Conservation (phyloP, 1,140 invertebrate species). For the Heterodera carotae region DNA sequence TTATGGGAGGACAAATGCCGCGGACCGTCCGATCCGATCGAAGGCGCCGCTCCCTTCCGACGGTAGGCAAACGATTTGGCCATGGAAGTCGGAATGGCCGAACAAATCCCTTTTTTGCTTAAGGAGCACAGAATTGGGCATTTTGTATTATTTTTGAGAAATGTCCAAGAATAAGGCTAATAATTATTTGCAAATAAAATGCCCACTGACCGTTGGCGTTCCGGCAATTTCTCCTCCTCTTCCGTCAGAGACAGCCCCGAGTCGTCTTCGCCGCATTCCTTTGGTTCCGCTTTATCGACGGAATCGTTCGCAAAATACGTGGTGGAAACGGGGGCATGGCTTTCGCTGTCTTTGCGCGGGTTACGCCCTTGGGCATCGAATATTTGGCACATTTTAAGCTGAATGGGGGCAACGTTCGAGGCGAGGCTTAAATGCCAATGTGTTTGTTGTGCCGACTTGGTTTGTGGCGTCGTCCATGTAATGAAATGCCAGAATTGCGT, state of each 20-base stretch:
- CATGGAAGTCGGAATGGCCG: not conserved
- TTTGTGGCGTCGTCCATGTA: conserved; percentile 58
- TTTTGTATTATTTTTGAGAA: no score
- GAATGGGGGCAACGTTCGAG: no score
- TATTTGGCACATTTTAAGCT: conserved; percentile 46
- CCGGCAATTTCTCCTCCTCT: conserved; percentile 20
- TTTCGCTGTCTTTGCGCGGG: conserved; percentile 18
- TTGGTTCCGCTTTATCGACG: not conserved
- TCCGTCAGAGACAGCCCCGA: conserved; percentile 45
- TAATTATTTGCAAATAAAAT: not conserved
- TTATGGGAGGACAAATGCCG: not conserved
- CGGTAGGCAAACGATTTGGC: not conserved
- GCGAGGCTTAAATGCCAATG: conserved; percentile 6
- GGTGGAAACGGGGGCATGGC: not conserved
- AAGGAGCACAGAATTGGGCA: not conserved
- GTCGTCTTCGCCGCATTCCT: conserved; percentile 34
- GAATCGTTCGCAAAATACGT: conserved; percentile 2
- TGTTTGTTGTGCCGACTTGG: conserved; percentile 11
- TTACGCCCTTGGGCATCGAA: conserved; percentile 34
- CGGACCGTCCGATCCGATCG: not conserved
- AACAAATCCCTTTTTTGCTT: not conserved
- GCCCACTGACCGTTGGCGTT: not conserved
- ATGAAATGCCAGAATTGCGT: conserved; percentile 55
- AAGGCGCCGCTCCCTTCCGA: not conserved
- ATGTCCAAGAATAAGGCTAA: not conserved